phyloP scores from a whole-genome alignment of 2,888 invertebrate genomes.

The Oxystoma pomonae region DNA sequence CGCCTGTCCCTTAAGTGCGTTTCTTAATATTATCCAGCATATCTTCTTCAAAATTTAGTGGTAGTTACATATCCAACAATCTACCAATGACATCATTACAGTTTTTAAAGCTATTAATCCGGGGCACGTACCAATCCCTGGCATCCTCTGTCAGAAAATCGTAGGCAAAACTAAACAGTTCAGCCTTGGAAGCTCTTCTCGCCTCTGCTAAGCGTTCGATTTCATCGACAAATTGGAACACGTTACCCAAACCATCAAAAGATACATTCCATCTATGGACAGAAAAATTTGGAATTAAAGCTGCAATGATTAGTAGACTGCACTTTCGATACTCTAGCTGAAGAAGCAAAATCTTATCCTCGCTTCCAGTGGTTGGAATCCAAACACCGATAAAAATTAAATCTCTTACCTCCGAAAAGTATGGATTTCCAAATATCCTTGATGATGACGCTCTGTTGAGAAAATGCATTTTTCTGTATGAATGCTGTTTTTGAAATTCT shows the following conservation, averaged over 20 bases:
- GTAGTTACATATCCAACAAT: constrained; percentile 19
- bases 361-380: too few species aligned
- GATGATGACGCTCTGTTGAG: too few species aligned
- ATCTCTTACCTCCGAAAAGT: too few species aligned
- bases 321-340: constrained; percentile 8
- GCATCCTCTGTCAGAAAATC: constrained; percentile 7
- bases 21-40: constrained; percentile 26
- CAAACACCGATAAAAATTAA: too few species aligned
- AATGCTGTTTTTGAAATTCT: too few species aligned
- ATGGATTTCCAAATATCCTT: too few species aligned
- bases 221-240: constrained; percentile 8
- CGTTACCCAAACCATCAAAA: too few species aligned
- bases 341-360: too few species aligned
- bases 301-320: constrained; percentile 8
- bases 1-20: constrained; percentile 23
- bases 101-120: neutral
- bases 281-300: too few species aligned
- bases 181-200: neutral
- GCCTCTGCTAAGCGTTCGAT: too few species aligned
- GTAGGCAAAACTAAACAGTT: constrained; percentile 6
- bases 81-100: constrained; percentile 8
- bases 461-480: too few species aligned
- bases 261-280: too few species aligned
- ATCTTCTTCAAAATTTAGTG: constrained; percentile 22
- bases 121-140: constrained; percentile 10